Evolutionary conservation across 2,888 invertebrate genomes (phyloP).

Genomic region (Melolontha melolontha): DNA sequence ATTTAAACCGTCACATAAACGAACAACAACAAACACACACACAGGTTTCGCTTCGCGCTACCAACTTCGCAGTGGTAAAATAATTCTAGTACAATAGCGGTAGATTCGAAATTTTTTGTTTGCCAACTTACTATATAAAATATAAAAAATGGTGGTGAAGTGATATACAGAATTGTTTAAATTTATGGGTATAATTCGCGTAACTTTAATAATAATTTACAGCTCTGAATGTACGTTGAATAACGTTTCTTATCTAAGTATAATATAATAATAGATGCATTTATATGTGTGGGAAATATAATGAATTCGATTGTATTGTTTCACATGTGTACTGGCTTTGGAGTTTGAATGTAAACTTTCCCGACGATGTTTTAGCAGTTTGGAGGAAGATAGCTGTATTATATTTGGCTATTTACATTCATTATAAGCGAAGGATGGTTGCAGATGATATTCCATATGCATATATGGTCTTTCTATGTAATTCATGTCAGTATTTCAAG

Average conservation of each 20-base stretch:
- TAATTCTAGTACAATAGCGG: background rate
- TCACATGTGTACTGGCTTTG: too few species aligned
- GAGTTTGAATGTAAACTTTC: too few species aligned
- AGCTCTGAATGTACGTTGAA: slow-evolving; percentile 1
- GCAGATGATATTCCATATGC: too few species aligned
- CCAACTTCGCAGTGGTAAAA: slow-evolving; percentile 29
- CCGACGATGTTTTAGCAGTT: too few species aligned
- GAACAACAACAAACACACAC: background rate
- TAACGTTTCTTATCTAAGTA: slow-evolving; percentile 10
- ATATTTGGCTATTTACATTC: too few species aligned
- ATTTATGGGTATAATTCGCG: too few species aligned
- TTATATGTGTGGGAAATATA: background rate
- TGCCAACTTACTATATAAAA: background rate
- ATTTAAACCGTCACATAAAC: background rate
- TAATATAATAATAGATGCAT: slow-evolving; percentile 25
- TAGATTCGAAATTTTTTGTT: slow-evolving; percentile 19
- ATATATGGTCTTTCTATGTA: too few species aligned
- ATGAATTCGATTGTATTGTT: too few species aligned
- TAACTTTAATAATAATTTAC: slow-evolving; percentile 34
- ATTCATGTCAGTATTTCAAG: too few species aligned
- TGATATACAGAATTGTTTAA: too few species aligned
- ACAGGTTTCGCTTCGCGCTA: background rate
- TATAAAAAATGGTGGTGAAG: slow-evolving; percentile 23
- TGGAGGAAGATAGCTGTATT: too few species aligned
- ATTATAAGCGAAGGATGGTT: too few species aligned